Evolutionary conservation across 1,140 invertebrate genomes (phyloP), one percentile per base, ranked within the genome.

Genomic region (Prorops nasuta): DNA sequence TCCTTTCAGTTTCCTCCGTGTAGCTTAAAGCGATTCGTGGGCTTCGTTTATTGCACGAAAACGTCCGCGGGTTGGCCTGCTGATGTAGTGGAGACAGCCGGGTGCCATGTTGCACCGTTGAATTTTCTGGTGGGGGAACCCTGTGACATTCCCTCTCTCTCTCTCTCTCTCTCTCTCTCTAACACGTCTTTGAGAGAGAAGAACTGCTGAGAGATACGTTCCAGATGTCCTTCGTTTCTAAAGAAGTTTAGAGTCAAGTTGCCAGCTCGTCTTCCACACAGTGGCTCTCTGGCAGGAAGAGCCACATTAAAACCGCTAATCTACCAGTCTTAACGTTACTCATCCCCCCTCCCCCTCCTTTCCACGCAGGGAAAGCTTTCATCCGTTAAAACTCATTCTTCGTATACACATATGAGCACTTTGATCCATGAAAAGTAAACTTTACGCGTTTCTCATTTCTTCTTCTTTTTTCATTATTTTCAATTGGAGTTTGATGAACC

Each of bases 241-340:
- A 69, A 60, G 63, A 71, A 69, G 58, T 69, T 65, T 46, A 60
- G 56, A 60, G 54, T 61, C 56, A 56, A 62, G 57, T 66, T 65
- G 60, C 58, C 62, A 64, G 60, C 51, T 54, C 47, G 37, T 43
- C 39, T 34, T 39, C 49, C n/a, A 1, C 18, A 41, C 51, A 47
- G 46, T 37, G 32, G 49, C 55, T 42, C 45, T 39, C 34, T 41
- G 61, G 49, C 66, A 61, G 64, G 60, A 69, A 69, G 61, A 63
- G 52, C 57, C 56, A 58, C 66, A 63, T 71, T 72, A 69, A 75
- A 71, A 65, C 67, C 63, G 65, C 71, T 73, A 76, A 75, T 75
- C 70, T 66, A 41, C 59, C 54, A 59, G 58, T 63, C 58, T 65
- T 60, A 36, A 45, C 56, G 45, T 44, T 50, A 45, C 21, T 44